A percentile compares a stretch with the other conserved stretches of the same genome.
These are phyloP conservation scores for Leptinotarsa texana DNA, from an alignment of 1,140 invertebrate genomes.

Conservation along the genomic window DNA sequence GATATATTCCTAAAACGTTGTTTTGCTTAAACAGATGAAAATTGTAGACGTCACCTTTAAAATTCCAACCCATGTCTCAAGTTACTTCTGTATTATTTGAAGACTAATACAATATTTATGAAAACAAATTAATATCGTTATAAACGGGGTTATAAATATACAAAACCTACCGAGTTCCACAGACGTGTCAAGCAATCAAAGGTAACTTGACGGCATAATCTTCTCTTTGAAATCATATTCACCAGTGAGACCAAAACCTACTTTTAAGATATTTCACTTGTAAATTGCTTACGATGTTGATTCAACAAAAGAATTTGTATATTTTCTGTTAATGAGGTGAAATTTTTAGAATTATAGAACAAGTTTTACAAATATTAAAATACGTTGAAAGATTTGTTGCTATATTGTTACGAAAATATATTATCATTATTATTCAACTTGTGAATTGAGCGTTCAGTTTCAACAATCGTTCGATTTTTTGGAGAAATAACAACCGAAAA, in stretches of 20 bases:
- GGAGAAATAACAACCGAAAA: too few species aligned
- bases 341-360: constrained; percentile 39
- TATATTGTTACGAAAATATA: constrained; percentile 49
- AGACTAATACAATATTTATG: too few species aligned
- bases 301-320: constrained; percentile 42
- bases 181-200: background rate
- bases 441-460: constrained; percentile 19
- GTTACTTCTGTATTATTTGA: too few species aligned
- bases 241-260: constrained; percentile 26
- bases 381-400: constrained; percentile 48
- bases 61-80: too few species aligned
- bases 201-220: background rate
- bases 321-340: constrained; percentile 39
- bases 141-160: too few species aligned
- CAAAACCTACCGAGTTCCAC: too few species aligned
- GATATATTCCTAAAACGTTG: too few species aligned
- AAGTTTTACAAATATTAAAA: constrained; percentile 39
- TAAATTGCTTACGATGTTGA: constrained; percentile 43
- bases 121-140: too few species aligned
- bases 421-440: constrained; percentile 22
- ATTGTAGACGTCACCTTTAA: too few species aligned
- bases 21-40: too few species aligned
- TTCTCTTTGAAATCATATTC: constrained; percentile 10
- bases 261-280: constrained; percentile 31
- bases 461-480: constrained; percentile 33